These are phyloP conservation scores for Vultur gryphus DNA, from an alignment of 2,797 vertebrate genomes.

Conservation along the genomic window DNA sequence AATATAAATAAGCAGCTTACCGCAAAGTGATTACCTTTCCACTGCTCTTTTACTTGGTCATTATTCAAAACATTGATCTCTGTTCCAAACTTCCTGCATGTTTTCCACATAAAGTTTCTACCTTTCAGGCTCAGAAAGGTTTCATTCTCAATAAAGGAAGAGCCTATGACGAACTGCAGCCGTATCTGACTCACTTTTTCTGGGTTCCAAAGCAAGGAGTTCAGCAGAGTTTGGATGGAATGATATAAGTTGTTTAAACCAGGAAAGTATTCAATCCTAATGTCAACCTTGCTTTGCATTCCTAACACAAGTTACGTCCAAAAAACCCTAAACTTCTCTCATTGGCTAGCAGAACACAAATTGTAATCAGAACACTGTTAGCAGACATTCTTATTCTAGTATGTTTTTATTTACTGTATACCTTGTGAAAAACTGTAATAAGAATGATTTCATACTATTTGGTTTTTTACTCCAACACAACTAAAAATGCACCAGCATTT, in stretches of 20 bases:
- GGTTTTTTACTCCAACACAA: not conserved
- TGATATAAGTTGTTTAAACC: not conserved
- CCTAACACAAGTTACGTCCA: not conserved
- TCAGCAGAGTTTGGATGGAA: not conserved
- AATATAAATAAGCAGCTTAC: not conserved
- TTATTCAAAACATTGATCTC: not conserved
- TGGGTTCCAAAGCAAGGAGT: not conserved
- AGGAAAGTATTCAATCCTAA: not conserved
- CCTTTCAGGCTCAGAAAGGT: not conserved
- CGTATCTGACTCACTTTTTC: not conserved
- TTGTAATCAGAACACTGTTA: not conserved
- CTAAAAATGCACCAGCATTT: not conserved
- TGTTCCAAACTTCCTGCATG: not conserved
- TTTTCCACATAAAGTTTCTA: not conserved
- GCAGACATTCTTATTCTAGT: not conserved
- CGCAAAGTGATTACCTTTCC: not conserved
- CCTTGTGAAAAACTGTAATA: not conserved
- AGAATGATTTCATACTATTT: not conserved
- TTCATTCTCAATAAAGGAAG: not conserved
- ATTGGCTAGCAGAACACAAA: not conserved
- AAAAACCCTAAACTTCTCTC: not conserved
- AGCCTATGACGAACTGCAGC: not conserved
- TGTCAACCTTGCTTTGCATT: not conserved
- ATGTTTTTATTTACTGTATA: not conserved
- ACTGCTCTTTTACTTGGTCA: not conserved